Conservation (phyloP, 2,797 vertebrate genomes). For the Myotis vivesi region DNA sequence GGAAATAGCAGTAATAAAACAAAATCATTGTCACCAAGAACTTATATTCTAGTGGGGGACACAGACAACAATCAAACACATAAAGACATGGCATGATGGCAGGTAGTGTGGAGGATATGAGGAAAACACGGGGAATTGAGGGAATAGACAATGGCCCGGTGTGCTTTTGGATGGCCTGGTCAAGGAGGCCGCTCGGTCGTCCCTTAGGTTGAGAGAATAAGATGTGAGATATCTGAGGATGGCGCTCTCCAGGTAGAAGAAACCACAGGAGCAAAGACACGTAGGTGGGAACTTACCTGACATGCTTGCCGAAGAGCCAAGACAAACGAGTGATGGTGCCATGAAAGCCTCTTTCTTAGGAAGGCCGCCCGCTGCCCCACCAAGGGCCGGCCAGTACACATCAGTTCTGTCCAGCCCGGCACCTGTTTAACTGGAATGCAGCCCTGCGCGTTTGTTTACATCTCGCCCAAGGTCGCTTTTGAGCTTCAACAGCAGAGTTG, state of each 20-base stretch:
- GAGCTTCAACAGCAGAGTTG: neutral
- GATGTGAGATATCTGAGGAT: neutral
- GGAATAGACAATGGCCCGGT: accelerated
- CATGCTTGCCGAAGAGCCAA: neutral
- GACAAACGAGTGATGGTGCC: neutral
- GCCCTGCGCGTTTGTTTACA: neutral
- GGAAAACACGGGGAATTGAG: neutral
- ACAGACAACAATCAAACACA: neutral
- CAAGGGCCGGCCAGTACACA: neutral
- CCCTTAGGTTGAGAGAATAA: neutral
- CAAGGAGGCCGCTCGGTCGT: too few species aligned
- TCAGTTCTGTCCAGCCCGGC: neutral
- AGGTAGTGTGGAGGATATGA: neutral
- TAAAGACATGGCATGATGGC: neutral
- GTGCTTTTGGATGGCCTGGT: neutral
- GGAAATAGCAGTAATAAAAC: neutral
- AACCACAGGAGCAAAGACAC: neutral
- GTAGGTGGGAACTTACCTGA: neutral
- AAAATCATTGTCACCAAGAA: neutral
- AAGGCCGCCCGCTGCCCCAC: neutral
- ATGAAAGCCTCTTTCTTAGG: neutral
- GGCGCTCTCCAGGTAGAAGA: neutral
- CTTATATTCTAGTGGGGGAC: neutral
- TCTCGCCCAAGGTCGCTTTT: neutral
- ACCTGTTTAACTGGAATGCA: neutral